Evolutionary conservation across 2,113 vertebrate genomes (phyloP).

Genomic region (Gallinago jamesoni): DNA sequence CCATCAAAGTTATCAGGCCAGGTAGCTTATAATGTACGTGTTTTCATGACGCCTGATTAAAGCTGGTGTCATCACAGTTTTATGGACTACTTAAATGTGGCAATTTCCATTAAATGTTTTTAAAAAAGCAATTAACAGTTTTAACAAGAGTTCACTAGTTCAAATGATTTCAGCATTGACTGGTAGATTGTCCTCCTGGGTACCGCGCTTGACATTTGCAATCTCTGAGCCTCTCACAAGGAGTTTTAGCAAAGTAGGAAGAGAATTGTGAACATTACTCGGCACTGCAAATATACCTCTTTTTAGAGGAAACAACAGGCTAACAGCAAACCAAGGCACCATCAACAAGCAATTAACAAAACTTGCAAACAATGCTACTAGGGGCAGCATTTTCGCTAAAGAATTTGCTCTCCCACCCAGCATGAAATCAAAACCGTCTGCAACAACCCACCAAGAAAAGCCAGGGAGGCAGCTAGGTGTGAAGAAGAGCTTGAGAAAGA

Average conservation of each 20-base stretch:
- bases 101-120: constrained; percentile 66
- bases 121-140: constrained; percentile 68
- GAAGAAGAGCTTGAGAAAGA: background rate
- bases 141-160: constrained; percentile 66
- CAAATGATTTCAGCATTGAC: constrained; percentile 63
- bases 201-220: constrained; percentile 57
- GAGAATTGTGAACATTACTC: background rate
- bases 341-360: background rate
- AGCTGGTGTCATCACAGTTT: constrained; percentile 57
- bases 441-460: background rate
- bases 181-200: constrained; percentile 58
- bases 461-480: background rate
- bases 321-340: constrained; percentile 3
- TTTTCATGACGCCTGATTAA: constrained; percentile 53
- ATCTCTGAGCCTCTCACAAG: constrained; percentile 34
- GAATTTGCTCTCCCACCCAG: background rate
- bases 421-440: background rate
- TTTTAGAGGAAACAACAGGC: background rate
- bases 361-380: background rate
- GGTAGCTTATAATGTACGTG: constrained; percentile 30
- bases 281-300: background rate
- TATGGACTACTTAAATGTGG: constrained; percentile 64
- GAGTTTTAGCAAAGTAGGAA: constrained; percentile 12
- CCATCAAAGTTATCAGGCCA: background rate
- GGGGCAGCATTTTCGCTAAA: background rate